Evolutionary conservation across 2,888 invertebrate species (phyloP), one percentile per base, ranked within the genome.

Genomic region (Orthosia incerta): DNA sequence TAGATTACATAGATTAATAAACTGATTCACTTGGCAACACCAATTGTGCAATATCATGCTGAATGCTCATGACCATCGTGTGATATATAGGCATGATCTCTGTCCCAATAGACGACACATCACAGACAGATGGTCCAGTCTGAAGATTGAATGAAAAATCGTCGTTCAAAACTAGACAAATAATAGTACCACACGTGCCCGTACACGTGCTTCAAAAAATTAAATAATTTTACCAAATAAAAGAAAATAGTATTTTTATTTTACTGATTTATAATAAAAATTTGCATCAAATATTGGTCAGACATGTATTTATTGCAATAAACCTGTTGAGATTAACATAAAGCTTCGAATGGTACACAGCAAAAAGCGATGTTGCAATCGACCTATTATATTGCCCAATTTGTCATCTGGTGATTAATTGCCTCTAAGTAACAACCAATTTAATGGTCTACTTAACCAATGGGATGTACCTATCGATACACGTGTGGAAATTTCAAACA

Each of bases 1-100:
- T 78, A 69, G 26, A 50, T 74, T 69, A 68, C 23, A 59, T 56
- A 55, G 46, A 71, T 26, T 61, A 59, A 59, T 60, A 53, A 56
- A 51, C 59, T 26, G 23, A 31, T 53, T 67, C 51, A 56, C 18
- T 20, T 53, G 56, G 55, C 66, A n/a, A 55, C 39, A 51, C 63
- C 13, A 13, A 51, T 73, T 79, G 50, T 60, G 31, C 66, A 64
- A 56, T 60, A 60, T 51, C 15, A 48, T 56, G 50, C 11, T 23
- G n/a, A 53, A 51, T 72, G 18, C 4, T n/a, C 39, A 20, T 72
- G 16, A 18, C 26, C 39, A 50, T 20, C 39, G 9, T 45, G 26
- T 18, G 20, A 12, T n/a, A 50, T n/a, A 50, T 53, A 4, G 16
- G 13, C 31, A 59, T 53, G 9, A 9, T 20, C 18, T 50, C 2